phyloP scores from a whole-genome alignment of 2,888 invertebrate species.

The Pelosia muscerda region DNA sequence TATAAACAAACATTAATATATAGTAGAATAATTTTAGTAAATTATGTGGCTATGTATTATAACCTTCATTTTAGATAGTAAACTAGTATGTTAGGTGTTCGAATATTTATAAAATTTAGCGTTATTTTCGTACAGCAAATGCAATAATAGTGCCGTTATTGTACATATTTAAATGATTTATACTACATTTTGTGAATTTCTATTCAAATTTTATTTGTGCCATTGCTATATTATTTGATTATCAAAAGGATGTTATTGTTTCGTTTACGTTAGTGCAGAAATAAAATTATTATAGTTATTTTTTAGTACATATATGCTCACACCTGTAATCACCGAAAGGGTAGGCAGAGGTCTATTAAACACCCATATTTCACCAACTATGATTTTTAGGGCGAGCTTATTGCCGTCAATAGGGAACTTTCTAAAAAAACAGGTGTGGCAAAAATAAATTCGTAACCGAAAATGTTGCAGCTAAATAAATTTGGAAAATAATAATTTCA shows the following conservation, averaged over 20 bases:
- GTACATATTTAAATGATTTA: neutral
- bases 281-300: neutral
- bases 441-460: too few relatives aligned
- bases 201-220: neutral
- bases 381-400: too few relatives aligned
- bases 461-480: too few relatives aligned
- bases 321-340: too few relatives aligned
- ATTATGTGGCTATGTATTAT: neutral
- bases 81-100: neutral
- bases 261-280: neutral
- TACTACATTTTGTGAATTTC: neutral
- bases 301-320: too few relatives aligned
- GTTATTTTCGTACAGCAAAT: neutral
- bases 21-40: neutral
- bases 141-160: neutral
- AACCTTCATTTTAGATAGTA: slow-evolving; percentile 4
- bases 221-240: neutral
- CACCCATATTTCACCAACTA: too few relatives aligned
- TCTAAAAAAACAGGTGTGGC: too few relatives aligned
- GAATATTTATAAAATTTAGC: neutral
- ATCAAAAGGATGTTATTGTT: neutral
- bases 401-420: too few relatives aligned
- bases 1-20: neutral
- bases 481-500: too few relatives aligned
- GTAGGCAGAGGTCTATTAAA: too few relatives aligned